These are phyloP conservation scores for Prosopocoilus inquinatus DNA, from an alignment of 2,888 invertebrate genomes.

Conservation along the genomic window DNA sequence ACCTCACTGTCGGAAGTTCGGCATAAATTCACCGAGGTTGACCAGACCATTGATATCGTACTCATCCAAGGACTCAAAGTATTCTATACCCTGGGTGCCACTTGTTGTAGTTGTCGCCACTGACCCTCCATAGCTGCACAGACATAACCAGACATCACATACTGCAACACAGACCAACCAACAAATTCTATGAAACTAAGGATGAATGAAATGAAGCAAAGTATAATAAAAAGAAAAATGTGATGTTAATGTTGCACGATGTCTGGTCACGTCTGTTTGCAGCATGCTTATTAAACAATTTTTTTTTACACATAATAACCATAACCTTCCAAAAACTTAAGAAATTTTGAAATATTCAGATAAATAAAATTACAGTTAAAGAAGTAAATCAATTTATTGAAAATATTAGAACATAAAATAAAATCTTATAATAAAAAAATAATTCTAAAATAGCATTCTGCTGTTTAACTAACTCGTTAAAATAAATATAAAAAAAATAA, in stretches of 20 bases:
- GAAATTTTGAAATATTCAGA: too few species aligned
- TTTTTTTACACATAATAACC: too few species aligned
- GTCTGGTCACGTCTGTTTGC: conserved; percentile 54
- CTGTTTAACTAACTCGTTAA: too few species aligned
- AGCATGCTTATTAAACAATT: conserved; percentile 43
- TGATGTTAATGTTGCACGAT: conserved; percentile 43
- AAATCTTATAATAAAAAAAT: too few species aligned
- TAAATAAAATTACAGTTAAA: too few species aligned
- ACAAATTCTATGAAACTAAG: conserved; percentile 12
- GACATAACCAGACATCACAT: conserved; percentile 53
- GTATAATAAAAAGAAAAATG: conserved; percentile 12
- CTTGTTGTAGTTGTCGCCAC: conserved; percentile 43
- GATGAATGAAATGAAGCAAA: conserved; percentile 10
- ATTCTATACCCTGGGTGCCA: conserved; percentile 42
- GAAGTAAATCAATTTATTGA: too few species aligned
- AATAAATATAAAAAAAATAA: too few species aligned
- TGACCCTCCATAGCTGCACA: conserved; percentile 51
- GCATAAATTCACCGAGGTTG: conserved; percentile 45
- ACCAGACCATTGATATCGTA: conserved; percentile 45
- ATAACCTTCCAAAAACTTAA: too few species aligned
- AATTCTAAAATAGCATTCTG: too few species aligned
- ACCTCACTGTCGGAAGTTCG: conserved; percentile 26
- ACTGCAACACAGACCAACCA: conserved; percentile 50
- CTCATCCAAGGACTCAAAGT: conserved; percentile 45
- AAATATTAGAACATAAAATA: too few species aligned